A percentile compares a stretch with the other conserved stretches of the same genome.
phyloP scores from a whole-genome alignment of 2,113 vertebrate genomes.

The Oplegnathus fasciatus region DNA sequence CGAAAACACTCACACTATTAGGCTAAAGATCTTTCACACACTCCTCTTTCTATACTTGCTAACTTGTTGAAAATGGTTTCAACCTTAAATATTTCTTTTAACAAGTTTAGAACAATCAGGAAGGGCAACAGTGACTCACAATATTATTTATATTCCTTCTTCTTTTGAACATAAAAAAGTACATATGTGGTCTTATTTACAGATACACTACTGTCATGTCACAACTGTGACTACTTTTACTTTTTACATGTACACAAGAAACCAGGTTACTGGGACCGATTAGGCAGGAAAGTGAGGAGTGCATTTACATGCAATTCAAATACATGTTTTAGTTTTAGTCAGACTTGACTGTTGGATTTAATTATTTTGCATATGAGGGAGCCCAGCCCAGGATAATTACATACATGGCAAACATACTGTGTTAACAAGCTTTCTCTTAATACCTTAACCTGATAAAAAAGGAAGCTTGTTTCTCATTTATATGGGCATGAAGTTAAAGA shows the following conservation, averaged over 20 bases:
- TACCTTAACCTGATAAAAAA: neutral
- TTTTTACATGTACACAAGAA: neutral
- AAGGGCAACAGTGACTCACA: neutral
- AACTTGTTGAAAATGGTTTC: neutral
- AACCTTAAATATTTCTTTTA: neutral
- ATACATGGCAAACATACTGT: neutral
- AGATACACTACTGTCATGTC: neutral
- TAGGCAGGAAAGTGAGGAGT: neutral
- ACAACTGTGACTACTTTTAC: neutral
- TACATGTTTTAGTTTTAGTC: neutral
- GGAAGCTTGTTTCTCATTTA: neutral
- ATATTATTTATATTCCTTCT: neutral
- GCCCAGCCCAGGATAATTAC: neutral
- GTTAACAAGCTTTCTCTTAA: conserved; percentile 16
- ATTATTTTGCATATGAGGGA: neutral
- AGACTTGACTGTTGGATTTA: neutral
- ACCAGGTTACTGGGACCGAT: neutral
- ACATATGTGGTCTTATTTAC: neutral
- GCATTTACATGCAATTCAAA: neutral
- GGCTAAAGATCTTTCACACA: neutral
- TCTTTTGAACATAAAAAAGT: neutral
- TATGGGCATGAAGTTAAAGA: neutral
- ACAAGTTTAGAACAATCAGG: neutral
- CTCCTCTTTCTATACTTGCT: neutral
- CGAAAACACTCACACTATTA: no score